Conservation (phyloP, 1,140 invertebrate genomes). For the Drosophila azteca region DNA sequence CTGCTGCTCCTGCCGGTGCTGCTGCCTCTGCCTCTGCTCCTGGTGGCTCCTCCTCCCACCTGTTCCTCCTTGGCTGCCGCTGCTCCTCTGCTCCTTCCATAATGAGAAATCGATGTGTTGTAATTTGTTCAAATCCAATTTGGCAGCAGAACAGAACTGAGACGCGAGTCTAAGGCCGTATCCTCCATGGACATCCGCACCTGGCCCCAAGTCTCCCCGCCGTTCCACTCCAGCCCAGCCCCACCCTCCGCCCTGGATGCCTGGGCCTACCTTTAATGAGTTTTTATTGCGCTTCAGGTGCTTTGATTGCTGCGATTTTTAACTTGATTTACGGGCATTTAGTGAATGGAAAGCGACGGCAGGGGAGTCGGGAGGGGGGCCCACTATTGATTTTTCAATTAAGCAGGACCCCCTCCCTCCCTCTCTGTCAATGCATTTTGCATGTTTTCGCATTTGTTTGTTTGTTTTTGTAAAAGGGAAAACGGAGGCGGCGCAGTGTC, state of each 20-base stretch:
- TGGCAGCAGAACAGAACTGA: slow-evolving; percentile 20
- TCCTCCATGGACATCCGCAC: slow-evolving; percentile 33
- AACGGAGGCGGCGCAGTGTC: too few relatives aligned
- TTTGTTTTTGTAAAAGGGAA: slow-evolving; percentile 43
- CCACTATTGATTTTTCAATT: slow-evolving; percentile 80
- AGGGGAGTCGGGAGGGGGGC: neutral
- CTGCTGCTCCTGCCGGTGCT: too few relatives aligned
- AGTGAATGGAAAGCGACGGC: slow-evolving; percentile 16
- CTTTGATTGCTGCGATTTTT: slow-evolving; percentile 80
- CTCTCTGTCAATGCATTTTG: slow-evolving; percentile 69
- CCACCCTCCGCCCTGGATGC: too few relatives aligned
- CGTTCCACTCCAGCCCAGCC: slow-evolving; percentile 29
- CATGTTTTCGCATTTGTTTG: slow-evolving; percentile 77
- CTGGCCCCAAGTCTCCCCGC: slow-evolving; percentile 52
- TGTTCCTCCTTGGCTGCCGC: too few relatives aligned
- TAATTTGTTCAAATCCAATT: slow-evolving; percentile 69
- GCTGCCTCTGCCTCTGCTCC: too few relatives aligned
- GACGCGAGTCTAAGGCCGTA: slow-evolving; percentile 9
- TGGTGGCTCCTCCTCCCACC: neutral
- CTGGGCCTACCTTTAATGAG: slow-evolving; percentile 65
- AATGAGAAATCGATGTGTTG: slow-evolving; percentile 79
- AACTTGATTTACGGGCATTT: slow-evolving; percentile 78
- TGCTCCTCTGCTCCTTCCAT: slow-evolving; percentile 12
- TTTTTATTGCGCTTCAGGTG: slow-evolving; percentile 80
- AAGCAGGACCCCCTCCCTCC: slow-evolving; percentile 39